Evolutionary conservation across 2,888 invertebrate species (phyloP).

Genomic region (Ectemnius continuus): DNA sequence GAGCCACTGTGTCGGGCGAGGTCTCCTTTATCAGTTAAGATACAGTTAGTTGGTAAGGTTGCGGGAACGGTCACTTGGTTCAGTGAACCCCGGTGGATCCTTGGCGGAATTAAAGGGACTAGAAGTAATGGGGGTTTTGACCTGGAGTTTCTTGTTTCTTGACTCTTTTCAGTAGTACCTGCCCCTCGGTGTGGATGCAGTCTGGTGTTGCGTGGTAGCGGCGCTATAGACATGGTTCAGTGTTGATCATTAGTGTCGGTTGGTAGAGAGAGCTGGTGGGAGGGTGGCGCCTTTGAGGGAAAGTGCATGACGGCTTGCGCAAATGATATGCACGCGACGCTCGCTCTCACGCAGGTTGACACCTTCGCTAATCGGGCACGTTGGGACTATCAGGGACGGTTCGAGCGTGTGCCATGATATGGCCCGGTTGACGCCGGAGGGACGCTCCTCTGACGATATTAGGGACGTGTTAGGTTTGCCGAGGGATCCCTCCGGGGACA

Average conservation of each 20-base stretch:
- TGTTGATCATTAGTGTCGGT: too few relatives aligned
- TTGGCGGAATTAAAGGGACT: neutral
- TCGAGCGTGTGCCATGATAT: slow-evolving; percentile 64
- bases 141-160: neutral
- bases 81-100: neutral
- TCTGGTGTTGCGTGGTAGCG: too few relatives aligned
- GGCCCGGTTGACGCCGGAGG: slow-evolving; percentile 58
- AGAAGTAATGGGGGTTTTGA: neutral
- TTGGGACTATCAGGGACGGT: slow-evolving; percentile 66
- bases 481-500: slow-evolving; percentile 71
- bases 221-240: too few relatives aligned
- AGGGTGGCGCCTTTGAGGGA: neutral
- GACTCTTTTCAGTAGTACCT: too few relatives aligned
- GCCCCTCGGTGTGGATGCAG: too few relatives aligned
- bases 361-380: slow-evolving; percentile 71
- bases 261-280: neutral
- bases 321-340: slow-evolving; percentile 52
- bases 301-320: slow-evolving; percentile 20
- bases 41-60: slow-evolving; percentile 42
- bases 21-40: slow-evolving; percentile 36
- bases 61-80: slow-evolving; percentile 16
- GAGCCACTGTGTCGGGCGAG: slow-evolving; percentile 30
- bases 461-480: slow-evolving; percentile 76
- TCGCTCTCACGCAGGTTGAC: slow-evolving; percentile 59
- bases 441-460: slow-evolving; percentile 71